Conservation (phyloP, 2,113 vertebrate species). For the Rhynchomys soricoides region DNA sequence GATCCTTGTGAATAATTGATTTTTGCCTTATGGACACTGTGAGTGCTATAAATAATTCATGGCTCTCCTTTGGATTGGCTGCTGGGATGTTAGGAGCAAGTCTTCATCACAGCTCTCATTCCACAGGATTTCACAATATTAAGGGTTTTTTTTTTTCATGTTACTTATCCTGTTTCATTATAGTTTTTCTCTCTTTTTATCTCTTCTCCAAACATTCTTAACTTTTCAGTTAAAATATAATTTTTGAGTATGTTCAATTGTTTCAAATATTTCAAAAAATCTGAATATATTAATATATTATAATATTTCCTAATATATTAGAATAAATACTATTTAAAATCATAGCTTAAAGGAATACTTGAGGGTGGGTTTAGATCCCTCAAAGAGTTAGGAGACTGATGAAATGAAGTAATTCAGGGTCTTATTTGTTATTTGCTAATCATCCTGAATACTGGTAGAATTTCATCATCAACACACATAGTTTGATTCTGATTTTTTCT, state of each 20-base stretch:
- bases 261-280: not conserved
- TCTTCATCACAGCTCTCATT: not conserved
- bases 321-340: not conserved
- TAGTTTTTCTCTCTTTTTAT: not conserved
- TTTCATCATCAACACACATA: not conserved
- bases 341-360: not conserved
- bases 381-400: not conserved
- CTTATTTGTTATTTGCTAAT: not conserved
- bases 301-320: not conserved
- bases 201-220: not conserved
- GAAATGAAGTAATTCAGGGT: not conserved
- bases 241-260: not conserved
- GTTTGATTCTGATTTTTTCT: not conserved
- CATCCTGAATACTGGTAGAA: not conserved
- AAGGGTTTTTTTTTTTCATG: not conserved
- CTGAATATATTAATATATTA: too few species aligned
- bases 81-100: not conserved
- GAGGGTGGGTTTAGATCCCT: not conserved
- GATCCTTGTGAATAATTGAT: slow-evolving; percentile 56
- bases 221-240: not conserved
- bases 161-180: not conserved
- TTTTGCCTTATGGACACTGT: slow-evolving; percentile 43
- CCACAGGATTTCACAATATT: not conserved
- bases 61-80: not conserved
- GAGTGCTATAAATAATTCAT: slow-evolving; percentile 59